Conservation (phyloP, 2,797 vertebrate species). For the Acanthornis magna region DNA sequence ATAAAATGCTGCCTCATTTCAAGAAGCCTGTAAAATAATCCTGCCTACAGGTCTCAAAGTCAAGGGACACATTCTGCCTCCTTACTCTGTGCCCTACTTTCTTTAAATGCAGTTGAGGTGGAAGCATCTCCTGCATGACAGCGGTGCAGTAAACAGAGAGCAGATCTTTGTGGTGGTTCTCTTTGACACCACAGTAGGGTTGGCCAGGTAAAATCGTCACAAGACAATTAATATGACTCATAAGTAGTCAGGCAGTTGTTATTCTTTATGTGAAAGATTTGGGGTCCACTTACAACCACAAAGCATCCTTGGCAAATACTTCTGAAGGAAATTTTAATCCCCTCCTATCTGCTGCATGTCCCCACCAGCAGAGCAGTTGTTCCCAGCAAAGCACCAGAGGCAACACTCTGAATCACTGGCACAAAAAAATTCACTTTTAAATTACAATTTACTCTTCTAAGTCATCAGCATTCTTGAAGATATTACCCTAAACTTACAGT, state of each 20-base stretch:
- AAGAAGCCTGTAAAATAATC: not conserved
- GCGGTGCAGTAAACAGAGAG: not conserved
- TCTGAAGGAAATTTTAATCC: not conserved
- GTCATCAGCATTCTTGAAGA: not conserved
- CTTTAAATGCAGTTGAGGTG: not conserved
- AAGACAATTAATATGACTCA: not conserved
- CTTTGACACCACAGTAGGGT: not conserved
- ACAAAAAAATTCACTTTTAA: not conserved
- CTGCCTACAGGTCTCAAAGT: not conserved
- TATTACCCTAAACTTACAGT: not conserved
- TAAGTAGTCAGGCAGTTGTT: not conserved
- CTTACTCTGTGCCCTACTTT: not conserved
- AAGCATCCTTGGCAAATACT: not conserved
- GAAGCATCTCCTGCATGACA: not conserved
- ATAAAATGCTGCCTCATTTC: not conserved
- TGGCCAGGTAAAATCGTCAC: not conserved
- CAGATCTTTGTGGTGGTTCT: not conserved
- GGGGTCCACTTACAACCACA: not conserved
- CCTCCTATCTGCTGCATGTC: not conserved
- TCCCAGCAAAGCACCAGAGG: not conserved
- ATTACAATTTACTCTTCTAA: not conserved
- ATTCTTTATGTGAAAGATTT: not conserved
- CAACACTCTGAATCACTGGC: not conserved
- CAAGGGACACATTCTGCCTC: not conserved
- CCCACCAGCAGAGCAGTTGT: not conserved